Evolutionary conservation across 2,888 invertebrate species (phyloP), one percentile per base, ranked within the genome.

Genomic region (Drosophila anceps): DNA sequence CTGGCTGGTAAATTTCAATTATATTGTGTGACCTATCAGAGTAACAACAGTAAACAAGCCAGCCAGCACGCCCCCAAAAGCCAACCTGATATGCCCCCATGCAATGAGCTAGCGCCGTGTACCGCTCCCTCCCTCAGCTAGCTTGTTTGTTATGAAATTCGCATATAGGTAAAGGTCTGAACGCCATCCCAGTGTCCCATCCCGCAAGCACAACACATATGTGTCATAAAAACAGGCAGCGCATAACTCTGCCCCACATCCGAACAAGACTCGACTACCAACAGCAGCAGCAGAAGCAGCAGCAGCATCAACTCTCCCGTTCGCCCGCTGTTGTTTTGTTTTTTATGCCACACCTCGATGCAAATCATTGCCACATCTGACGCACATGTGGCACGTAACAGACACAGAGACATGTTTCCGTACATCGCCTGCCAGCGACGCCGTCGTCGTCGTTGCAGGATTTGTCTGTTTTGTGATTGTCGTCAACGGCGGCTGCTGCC

Each of bases 261-360:
- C 57, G 13, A 13, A 9, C 41, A 31, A 44, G 57, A 57, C 39
- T 55, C 39, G 29, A 31, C 53, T 35, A 13, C 15, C 31, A 20
- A 4, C 51, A 51, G 15, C 35, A 37, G 37, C 37, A 53, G 7
- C n/a, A 37, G n/a, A n/a, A 53, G 37, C 48, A 33, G 33, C 15
- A 51, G 15, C 51, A 35, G 20, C 51, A 33, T 39, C 33, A n/a
- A 18, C 37, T 27, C 54, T 27, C 48, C 51, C 48, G 27, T 66
- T 69, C 60, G 63, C 51, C 61, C 44, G 61, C 39, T 63, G 84
- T 69, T 76, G 73, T 66, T 87, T 84, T 80, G 77, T 89, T 84
- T 87, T 89, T 84, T 89, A 88, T 89, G 84, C 90, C 90, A 88
- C 83, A 89, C 90, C 84, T 84, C 84, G 90, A 84, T 84, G 90